Evolutionary conservation across 2,888 invertebrate species (phyloP), one percentile per base, ranked within the genome.

Genomic region (Erebia ligea): DNA sequence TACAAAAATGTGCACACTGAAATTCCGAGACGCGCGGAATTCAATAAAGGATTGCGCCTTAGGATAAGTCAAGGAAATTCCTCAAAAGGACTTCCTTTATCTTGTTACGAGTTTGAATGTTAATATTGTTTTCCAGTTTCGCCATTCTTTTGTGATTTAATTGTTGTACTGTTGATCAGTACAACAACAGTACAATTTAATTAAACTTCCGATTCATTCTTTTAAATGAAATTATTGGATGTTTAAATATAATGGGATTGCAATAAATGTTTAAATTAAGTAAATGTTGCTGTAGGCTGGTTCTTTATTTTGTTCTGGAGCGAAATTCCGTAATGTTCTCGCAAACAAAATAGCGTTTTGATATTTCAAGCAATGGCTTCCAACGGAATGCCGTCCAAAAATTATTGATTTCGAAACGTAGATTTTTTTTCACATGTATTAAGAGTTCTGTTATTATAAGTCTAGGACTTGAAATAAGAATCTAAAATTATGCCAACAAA

Each of bases 11-110:
- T 82, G 79, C 82, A 83, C 84, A 79, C 83, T 82, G 58, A 73
- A 68, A 73, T 66, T 69, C 71, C 68, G 73, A 80, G 86, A 82
- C 84, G 82, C 78, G 77, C 73, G 84, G 88, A 89, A 90, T 90
- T 84, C 88, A 89, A 90, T 90, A 90, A 88, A 85, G 87, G 85
- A 70, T 75, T 75, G 66, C 70, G 73, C 73, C 67, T 65, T 67
- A 64, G 69, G 72, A 72, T 73, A 72, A 68, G 73, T 71, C 71
- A 59, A 57, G 75, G 69, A 68, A 70, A 75, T 70, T 72, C 71
- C 65, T 71, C 69, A 63, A 73, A 70, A 76, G 67, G 25, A 67
- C 57, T 25, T 57, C 58, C 67, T 42, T 54, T 67, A 48, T n/a
- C 65, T 21, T 40, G 42, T 66, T 40, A 54, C 15, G 19, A 21